Evolutionary conservation across 2,113 vertebrate species (phyloP).

Genomic region (Alces alces): DNA sequence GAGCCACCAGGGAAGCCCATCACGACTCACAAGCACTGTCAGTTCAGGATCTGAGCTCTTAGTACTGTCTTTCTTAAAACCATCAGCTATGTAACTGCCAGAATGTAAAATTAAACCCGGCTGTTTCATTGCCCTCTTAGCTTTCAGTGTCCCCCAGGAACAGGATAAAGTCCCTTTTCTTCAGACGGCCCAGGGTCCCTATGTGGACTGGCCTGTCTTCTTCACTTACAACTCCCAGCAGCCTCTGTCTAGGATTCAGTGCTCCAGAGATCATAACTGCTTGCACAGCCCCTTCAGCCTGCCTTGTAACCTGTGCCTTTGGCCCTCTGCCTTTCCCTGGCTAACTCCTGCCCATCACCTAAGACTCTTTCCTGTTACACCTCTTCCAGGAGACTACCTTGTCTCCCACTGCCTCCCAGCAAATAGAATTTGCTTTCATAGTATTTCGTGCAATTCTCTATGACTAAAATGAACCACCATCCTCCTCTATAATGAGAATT

Average conservation of each 20-base stretch:
- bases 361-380: neutral
- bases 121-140: neutral
- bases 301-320: neutral
- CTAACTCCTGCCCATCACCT: neutral
- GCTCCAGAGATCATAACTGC: neutral
- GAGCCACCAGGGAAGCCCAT: neutral
- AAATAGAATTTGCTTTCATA: neutral
- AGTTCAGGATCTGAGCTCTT: neutral
- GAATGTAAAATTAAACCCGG: neutral
- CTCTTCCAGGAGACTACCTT: neutral
- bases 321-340: neutral
- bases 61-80: neutral
- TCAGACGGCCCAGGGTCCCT: neutral
- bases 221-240: neutral
- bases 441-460: neutral
- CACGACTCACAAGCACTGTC: rapidly evolving
- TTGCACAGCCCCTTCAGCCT: neutral
- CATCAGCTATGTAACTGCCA: neutral
- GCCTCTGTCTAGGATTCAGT: neutral
- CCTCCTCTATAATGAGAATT: neutral
- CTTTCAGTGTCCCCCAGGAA: neutral
- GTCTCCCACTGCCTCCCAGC: neutral
- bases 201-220: neutral
- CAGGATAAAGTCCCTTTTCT: neutral
- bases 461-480: neutral